Evolutionary conservation across 2,113 vertebrate genomes (phyloP).

Genomic region (Myrmecophaga tridactyla): DNA sequence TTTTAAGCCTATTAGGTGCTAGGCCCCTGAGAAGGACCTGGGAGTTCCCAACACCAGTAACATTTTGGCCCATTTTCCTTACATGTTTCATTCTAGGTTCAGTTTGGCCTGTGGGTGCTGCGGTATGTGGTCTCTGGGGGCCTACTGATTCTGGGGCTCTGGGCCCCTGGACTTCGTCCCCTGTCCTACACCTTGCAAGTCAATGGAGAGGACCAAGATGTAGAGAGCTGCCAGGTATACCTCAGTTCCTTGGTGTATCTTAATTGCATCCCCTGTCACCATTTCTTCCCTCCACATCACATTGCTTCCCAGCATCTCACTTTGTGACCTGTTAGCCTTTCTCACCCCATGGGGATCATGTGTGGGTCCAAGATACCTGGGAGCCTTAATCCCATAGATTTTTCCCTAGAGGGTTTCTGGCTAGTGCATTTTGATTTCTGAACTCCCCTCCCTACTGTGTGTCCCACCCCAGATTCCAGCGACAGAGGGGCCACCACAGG

Average conservation of each 20-base stretch:
- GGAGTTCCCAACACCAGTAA: neutral
- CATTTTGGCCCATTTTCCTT: neutral
- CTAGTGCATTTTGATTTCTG: neutral
- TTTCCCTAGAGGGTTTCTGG: neutral
- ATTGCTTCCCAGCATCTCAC: neutral
- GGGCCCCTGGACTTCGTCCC: conserved; percentile 91
- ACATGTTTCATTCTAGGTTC: conserved; percentile 81
- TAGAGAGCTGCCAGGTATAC: conserved; percentile 88
- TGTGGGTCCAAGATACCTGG: neutral
- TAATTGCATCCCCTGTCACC: neutral
- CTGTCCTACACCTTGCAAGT: conserved; percentile 91
- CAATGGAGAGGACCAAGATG: conserved; percentile 92
- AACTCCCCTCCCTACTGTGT: neutral
- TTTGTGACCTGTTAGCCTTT: neutral
- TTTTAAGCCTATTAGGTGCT: neutral
- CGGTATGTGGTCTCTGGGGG: conserved; percentile 87
- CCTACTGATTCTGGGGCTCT: conserved; percentile 92
- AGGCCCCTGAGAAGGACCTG: neutral
- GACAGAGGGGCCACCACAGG: neutral
- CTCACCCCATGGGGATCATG: neutral
- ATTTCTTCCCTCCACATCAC: neutral
- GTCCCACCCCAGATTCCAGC: conserved; percentile 23
- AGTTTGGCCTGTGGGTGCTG: conserved; percentile 90
- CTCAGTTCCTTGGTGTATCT: neutral
- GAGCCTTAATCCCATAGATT: neutral